A percentile compares a stretch with the other conserved stretches of the same genome.
phyloP scores from a whole-genome alignment of 2,797 vertebrate species.

The Microcaecilia unicolor region DNA sequence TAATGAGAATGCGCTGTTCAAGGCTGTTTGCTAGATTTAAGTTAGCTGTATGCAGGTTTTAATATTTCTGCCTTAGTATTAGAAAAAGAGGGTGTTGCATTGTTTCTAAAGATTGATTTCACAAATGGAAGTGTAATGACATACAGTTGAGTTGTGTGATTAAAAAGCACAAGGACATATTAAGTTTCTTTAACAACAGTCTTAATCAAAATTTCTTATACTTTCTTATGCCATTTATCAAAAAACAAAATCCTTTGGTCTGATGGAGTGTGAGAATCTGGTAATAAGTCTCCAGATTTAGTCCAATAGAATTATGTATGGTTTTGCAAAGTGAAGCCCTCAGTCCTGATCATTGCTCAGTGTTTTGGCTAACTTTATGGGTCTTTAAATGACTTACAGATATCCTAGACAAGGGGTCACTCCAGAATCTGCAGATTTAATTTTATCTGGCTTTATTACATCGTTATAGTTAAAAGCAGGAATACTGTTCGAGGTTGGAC shows the following conservation, averaged over 20 bases:
- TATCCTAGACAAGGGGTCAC: too few species aligned
- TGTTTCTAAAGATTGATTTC: constrained; percentile 4
- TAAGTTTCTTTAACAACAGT: constrained; percentile 21
- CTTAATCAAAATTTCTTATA: constrained; percentile 25
- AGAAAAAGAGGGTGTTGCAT: constrained; percentile 3
- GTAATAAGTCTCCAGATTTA: constrained; percentile 18
- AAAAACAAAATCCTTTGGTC: constrained; percentile 7
- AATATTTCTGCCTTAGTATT: constrained; percentile 19
- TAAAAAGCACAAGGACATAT: constrained; percentile 17
- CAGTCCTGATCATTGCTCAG: constrained; percentile 37
- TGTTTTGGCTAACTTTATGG: constrained; percentile 45
- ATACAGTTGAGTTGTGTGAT: constrained; percentile 2
- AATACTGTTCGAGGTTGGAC: too few species aligned
- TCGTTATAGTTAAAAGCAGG: too few species aligned
- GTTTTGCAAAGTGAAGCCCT: constrained; percentile 39
- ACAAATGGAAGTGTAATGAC: background rate
- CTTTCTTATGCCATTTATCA: constrained; percentile 15
- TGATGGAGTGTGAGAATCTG: constrained; percentile 10
- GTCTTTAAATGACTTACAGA: too few species aligned
- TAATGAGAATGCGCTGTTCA: constrained; percentile 36
- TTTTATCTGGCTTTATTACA: too few species aligned
- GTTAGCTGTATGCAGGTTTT: constrained; percentile 9
- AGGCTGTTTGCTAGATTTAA: constrained; percentile 16
- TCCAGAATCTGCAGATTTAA: too few species aligned
- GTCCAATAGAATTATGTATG: constrained; percentile 31